Conservation (phyloP, 1,140 invertebrate genomes). For the Thaumetopoea pityocampa region DNA sequence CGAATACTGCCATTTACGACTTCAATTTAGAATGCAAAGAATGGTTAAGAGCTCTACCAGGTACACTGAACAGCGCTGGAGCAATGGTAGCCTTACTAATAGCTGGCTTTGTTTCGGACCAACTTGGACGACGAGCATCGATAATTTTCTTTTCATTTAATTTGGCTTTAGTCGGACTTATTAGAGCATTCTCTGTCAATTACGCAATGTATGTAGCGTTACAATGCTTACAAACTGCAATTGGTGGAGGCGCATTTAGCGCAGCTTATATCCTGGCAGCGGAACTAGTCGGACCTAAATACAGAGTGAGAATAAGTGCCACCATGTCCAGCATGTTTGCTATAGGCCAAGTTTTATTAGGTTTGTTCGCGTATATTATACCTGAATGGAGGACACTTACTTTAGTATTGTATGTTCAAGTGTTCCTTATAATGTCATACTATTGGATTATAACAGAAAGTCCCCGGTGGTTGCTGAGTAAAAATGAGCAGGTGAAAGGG, state of each 20-base stretch:
- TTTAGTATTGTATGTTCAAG: constrained; percentile 80
- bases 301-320: constrained; percentile 83
- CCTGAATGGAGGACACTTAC: constrained; percentile 83
- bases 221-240: constrained; percentile 56
- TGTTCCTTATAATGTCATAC: constrained; percentile 79
- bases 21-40: constrained; percentile 58
- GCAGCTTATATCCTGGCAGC: constrained; percentile 77
- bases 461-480: constrained; percentile 86
- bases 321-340: constrained; percentile 85
- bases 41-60: constrained; percentile 53
- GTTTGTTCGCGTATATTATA: constrained; percentile 80
- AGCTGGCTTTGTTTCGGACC: constrained; percentile 58
- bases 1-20: constrained; percentile 58
- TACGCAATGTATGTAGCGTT: constrained; percentile 56
- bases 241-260: constrained; percentile 60
- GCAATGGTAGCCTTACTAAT: constrained; percentile 50
- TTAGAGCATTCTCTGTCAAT: constrained; percentile 56
- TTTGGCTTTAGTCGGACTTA: constrained; percentile 41
- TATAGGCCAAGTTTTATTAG: constrained; percentile 82
- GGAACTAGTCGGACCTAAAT: constrained; percentile 85
- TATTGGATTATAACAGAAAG: constrained; percentile 81
- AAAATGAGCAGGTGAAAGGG: constrained; percentile 81
- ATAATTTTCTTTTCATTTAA: constrained; percentile 59
- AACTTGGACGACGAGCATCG: constrained; percentile 48
- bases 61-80: constrained; percentile 56